Base-by-base conservation (phyloP, 2,797 vertebrate genomes). In the Typhlichthys subterraneus region DNA sequence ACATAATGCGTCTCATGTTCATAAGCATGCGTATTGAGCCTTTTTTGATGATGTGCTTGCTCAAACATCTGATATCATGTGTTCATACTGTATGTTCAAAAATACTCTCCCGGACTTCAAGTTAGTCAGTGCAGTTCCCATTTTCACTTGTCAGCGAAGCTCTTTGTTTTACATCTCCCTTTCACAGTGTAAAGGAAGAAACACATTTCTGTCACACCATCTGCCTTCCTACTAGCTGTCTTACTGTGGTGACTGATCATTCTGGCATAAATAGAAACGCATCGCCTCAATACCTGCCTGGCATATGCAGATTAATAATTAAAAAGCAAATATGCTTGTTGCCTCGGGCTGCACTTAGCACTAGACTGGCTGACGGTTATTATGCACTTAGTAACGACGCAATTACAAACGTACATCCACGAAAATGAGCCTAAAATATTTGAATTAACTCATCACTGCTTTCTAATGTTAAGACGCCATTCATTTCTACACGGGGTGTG, bases 181-280 rank as follows among this genome's bases (percentile, higher is more conserved):
- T 72, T 79, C 74, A 73, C 51, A 11, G n/a, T 12, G 38, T 82
- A 47, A 86, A 86, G 84, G 78, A 75, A 69, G 57, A 54, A 78
- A 66, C 65, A 67, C 59, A 23, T 81, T 87, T 85, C 72, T 83
- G 75, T 85, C 72, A 72, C 67, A 61, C 88, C 88, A 90, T 91
- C 86, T 92, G 91, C 88, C 85, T 85, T 78, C 68, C 76, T 84
- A 72, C 64, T 45, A 69, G 80, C 81, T 88, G 82, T 88, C 83
- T 85, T 85, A 69, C 66, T 69, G 76, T 74, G 68, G 76, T 76
- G 82, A 80, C 72, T 54, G 57, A 85, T 77, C 67, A 67, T 70
- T 79, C 72, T 77, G 63, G 69, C 76, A 79, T 72, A 79, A 75
- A 81, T 69, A 83, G 64, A 74, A 82, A 77, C 12, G 23, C 23